Evolutionary conservation across 2,888 invertebrate species (phyloP), one percentile per base, ranked within the genome.

Genomic region (Rhogogaster chlorosoma): DNA sequence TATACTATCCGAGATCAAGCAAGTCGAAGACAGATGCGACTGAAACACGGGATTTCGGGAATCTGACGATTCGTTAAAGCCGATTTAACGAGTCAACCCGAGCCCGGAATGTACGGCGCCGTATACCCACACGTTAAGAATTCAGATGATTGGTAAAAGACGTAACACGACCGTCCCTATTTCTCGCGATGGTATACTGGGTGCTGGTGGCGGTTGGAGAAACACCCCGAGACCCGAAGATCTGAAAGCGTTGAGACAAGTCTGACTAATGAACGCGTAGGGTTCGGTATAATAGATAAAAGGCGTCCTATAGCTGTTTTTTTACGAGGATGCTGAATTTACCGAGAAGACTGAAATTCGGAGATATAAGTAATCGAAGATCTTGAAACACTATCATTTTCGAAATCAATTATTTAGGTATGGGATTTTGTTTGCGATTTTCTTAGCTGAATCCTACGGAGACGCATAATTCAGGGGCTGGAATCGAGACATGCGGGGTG

Each of bases 101-200:
- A 49, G 29, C 49, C n/a, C 15, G 26, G 45, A 12, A 57, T 57
- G n/a, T n/a, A 57, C 57, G 36, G 42, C 57, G 45, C 49, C 78
- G 32, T 18, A 57, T 9, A 57, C n/a, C n/a, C n/a, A n/a, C 15
- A 15, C 32, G 53, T 78, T 78, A 78, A 78, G 36, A 78, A 78
- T 78, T 78, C 78, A 78, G 18, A 57, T 78, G 78, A 78, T 78
- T 57, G 78, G 78, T 36, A 57, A 78, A 53, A 78, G 42, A 38
- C 38, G 71, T 71, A 67, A 15, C 67, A 53, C n/a, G 26, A 15
- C 6, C n/a, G 73, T 42, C 75, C 45, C 49, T 75, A n/a, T 73
- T 75, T 29, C 49, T 38, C 22, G 32, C 36, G 38, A n/a, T 38
- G 29, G 15, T 36, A 71, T n/a, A 10, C 38, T 7, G 36, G 36